phyloP scores from a whole-genome alignment of 2,113 vertebrate genomes.

The Lamprotornis superbus region DNA sequence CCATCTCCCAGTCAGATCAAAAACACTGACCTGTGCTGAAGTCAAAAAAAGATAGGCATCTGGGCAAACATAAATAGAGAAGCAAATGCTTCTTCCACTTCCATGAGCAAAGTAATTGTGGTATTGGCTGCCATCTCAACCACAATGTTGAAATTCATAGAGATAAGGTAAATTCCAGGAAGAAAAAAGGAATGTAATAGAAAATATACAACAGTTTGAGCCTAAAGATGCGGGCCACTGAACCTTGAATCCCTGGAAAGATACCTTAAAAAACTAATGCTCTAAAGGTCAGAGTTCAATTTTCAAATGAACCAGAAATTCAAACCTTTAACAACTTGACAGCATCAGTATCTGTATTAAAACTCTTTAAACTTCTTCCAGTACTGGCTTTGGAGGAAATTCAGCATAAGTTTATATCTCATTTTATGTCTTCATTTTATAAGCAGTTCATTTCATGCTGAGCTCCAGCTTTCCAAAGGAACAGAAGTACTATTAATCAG shows the following conservation, averaged over 20 bases:
- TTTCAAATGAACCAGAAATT: background rate
- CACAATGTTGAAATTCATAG: background rate
- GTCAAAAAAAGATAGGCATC: background rate
- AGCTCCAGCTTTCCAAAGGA: background rate
- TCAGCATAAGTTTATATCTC: background rate
- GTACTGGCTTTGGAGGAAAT: background rate
- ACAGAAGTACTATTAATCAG: slow-evolving; percentile 3
- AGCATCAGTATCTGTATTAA: background rate
- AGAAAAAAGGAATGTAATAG: background rate
- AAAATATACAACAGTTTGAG: background rate
- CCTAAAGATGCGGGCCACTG: background rate
- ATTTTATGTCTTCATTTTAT: background rate
- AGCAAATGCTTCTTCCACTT: background rate
- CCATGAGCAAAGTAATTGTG: background rate
- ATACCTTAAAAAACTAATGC: background rate
- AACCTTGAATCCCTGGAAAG: background rate
- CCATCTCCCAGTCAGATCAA: background rate
- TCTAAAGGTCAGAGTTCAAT: background rate
- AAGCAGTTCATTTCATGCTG: background rate
- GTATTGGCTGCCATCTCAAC: background rate
- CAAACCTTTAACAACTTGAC: background rate
- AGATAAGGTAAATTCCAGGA: background rate
- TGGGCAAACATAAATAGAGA: background rate
- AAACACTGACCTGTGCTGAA: background rate
- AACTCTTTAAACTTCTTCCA: background rate